These are phyloP conservation scores for Colaptes auratus DNA, from an alignment of 2,113 vertebrate genomes.

Conservation along the genomic window DNA sequence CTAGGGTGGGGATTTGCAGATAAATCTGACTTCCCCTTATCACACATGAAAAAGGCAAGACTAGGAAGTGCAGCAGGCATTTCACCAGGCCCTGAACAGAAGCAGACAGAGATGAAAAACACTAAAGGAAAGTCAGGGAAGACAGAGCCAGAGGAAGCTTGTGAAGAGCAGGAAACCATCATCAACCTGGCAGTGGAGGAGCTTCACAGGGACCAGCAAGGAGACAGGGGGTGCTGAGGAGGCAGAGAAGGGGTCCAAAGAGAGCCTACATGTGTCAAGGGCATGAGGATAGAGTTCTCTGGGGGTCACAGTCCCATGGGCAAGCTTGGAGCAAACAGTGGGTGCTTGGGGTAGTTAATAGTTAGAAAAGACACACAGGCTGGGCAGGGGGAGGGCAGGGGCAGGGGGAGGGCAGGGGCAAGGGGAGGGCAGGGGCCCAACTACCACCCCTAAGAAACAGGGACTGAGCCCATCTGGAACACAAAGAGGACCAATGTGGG, in stretches of 20 bases:
- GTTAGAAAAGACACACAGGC: too few relatives aligned
- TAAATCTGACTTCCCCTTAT: neutral
- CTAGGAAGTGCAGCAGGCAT: neutral
- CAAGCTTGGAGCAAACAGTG: too few relatives aligned
- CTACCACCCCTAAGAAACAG: too few relatives aligned
- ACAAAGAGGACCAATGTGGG: too few relatives aligned
- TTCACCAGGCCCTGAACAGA: neutral
- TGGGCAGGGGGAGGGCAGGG: too few relatives aligned
- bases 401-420: too few relatives aligned
- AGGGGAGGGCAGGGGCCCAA: too few relatives aligned
- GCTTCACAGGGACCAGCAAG: neutral
- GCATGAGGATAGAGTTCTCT: neutral
- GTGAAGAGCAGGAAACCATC: neutral
- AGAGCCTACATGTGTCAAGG: rapidly evolving
- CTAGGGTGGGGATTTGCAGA: neutral
- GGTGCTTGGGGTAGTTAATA: too few relatives aligned
- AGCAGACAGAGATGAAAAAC: neutral
- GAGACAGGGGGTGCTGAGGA: neutral
- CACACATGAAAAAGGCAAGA: neutral
- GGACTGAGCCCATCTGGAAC: too few relatives aligned
- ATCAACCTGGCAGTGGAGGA: neutral
- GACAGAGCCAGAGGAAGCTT: neutral
- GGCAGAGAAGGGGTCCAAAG: neutral
- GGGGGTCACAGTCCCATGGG: too few relatives aligned
- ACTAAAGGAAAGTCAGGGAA: neutral